These are phyloP conservation scores for Lichenostomus cassidix DNA, from an alignment of 2,113 vertebrate genomes.

Conservation along the genomic window DNA sequence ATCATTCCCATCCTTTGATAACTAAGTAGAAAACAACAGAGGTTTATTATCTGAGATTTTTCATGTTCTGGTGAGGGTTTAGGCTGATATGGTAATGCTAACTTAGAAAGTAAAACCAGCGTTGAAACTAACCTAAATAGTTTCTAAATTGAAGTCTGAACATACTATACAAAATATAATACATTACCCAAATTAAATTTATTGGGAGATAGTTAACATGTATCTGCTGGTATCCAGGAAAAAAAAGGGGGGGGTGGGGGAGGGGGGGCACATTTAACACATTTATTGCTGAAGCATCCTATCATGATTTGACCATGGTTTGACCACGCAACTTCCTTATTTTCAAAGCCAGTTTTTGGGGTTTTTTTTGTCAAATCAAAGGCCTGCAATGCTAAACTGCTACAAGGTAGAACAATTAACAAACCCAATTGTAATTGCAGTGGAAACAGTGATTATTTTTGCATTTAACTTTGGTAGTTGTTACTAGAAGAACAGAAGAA, in stretches of 20 bases:
- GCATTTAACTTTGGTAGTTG: neutral
- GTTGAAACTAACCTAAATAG: neutral
- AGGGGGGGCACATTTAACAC: accelerated
- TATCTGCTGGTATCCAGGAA: neutral
- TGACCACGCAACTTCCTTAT: neutral
- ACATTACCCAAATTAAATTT: neutral
- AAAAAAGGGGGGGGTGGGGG: neutral
- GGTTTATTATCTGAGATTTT: neutral
- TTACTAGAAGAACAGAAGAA: neutral
- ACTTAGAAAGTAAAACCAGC: neutral
- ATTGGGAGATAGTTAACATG: neutral
- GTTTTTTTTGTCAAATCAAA: neutral
- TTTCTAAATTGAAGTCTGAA: neutral
- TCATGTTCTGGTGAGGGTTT: neutral
- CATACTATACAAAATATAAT: neutral
- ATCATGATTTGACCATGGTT: neutral
- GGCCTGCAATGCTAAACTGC: neutral
- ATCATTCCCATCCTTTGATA: neutral
- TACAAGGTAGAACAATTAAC: neutral
- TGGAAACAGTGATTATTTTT: neutral
- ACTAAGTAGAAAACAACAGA: neutral
- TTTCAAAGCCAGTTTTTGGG: neutral
- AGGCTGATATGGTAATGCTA: neutral
- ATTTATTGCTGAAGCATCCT: neutral
- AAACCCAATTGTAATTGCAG: neutral